phyloP scores from a whole-genome alignment of 1,140 invertebrate species.

The Pogonomyrmex barbatus region DNA sequence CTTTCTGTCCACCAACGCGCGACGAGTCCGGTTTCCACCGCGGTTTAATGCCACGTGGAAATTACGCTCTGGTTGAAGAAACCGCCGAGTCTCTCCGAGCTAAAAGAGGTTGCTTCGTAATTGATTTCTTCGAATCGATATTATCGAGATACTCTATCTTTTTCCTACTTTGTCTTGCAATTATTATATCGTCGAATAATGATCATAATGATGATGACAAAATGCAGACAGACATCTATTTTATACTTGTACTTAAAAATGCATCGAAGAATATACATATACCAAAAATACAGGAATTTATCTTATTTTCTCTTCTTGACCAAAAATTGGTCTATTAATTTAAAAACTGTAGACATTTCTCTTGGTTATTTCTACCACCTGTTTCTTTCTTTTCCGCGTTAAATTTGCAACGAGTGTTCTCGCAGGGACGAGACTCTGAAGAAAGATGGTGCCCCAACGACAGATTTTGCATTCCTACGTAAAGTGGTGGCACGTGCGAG shows the following conservation, averaged over 20 bases:
- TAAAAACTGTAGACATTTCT: not conserved
- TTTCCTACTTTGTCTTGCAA: not conserved
- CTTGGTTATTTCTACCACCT: not conserved
- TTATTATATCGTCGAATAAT: conserved; percentile 14
- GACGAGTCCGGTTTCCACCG: conserved; percentile 59
- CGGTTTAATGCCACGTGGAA: conserved; percentile 63
- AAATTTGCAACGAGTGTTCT: conserved; percentile 69
- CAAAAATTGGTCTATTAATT: conserved; percentile 20
- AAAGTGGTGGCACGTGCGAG: conserved; percentile 57
- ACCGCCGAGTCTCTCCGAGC: conserved; percentile 20
- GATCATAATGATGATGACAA: no score
- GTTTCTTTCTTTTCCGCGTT: conserved; percentile 64
- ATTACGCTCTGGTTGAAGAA: conserved; percentile 65
- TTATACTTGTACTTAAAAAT: not conserved
- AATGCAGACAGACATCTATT: not conserved
- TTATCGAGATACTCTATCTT: not conserved
- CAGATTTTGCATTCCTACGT: conserved; percentile 57
- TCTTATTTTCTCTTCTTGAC: not conserved
- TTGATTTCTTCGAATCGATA: conserved; percentile 69
- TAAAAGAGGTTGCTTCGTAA: conserved; percentile 52
- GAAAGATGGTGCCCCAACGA: conserved; percentile 48
- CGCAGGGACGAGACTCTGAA: conserved; percentile 25
- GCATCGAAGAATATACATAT: not conserved
- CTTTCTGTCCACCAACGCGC: conserved; percentile 61
- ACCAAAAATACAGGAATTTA: no score